A percentile compares a stretch with the other conserved stretches of the same genome.
Evolutionary conservation across 2,113 vertebrate species (phyloP).

Genomic region (Rhinogobius similis): DNA sequence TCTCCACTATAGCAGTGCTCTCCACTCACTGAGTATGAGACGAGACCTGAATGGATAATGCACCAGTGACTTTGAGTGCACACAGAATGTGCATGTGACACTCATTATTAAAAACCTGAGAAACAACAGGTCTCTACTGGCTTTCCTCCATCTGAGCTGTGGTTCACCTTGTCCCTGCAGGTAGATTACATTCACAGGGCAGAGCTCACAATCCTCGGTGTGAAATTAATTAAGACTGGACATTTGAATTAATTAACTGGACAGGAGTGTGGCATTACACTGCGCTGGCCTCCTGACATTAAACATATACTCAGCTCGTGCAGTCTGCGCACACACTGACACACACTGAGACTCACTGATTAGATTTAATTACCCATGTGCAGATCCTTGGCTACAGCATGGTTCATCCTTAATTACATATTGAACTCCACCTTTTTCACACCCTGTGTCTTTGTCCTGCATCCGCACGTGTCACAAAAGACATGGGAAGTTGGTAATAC

Average conservation of each 20-base stretch:
- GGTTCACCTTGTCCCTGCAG: slow-evolving; percentile 14
- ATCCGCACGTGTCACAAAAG: slow-evolving; percentile 9
- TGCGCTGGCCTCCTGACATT: slow-evolving; percentile 60
- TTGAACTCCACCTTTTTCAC: neutral
- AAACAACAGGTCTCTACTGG: neutral
- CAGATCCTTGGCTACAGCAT: slow-evolving; percentile 50
- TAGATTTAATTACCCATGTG: slow-evolving; percentile 63
- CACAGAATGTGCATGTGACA: neutral
- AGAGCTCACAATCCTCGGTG: slow-evolving; percentile 48
- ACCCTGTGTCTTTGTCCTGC: neutral
- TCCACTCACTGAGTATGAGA: too few relatives aligned
- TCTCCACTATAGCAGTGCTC: too few relatives aligned
- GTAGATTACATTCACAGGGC: slow-evolving; percentile 49
- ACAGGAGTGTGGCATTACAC: slow-evolving; percentile 57
- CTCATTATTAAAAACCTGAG: neutral
- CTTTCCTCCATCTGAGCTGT: neutral
- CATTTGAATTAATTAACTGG: slow-evolving; percentile 71
- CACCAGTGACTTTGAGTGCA: too few relatives aligned
- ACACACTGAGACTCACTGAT: slow-evolving; percentile 29
- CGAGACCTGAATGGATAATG: too few relatives aligned
- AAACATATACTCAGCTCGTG: slow-evolving; percentile 30
- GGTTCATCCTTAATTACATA: slow-evolving; percentile 64
- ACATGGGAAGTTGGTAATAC: neutral
- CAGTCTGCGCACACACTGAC: slow-evolving; percentile 7
- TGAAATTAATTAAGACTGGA: slow-evolving; percentile 69